Evolutionary conservation across 2,888 invertebrate species (phyloP).

Genomic region (Meta bourneti): DNA sequence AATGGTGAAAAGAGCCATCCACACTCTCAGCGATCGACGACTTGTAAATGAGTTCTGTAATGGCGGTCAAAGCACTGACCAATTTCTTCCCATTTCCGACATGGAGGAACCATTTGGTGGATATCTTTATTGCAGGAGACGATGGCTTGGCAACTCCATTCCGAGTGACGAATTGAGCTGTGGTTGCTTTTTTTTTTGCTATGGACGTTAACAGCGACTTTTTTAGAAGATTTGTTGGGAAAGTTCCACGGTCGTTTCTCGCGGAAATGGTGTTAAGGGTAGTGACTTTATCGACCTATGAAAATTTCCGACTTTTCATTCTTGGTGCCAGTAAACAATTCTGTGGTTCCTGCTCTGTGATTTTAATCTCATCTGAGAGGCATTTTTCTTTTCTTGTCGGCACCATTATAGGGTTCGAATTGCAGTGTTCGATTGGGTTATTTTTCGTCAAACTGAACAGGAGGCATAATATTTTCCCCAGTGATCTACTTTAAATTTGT

Average conservation of each 20-base stretch:
- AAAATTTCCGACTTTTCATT: conserved; percentile 12
- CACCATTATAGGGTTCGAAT: neutral
- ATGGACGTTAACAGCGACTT: conserved; percentile 25
- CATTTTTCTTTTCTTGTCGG: neutral
- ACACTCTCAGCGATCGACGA: conserved; percentile 34
- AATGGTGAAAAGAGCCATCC: conserved; percentile 8
- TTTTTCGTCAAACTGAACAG: conserved; percentile 3
- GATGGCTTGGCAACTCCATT: conserved; percentile 8
- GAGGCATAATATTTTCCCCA: conserved; percentile 28
- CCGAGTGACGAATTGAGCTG: conserved; percentile 23
- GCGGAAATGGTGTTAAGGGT: conserved; percentile 51
- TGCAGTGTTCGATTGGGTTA: conserved; percentile 24
- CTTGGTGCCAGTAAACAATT: conserved; percentile 7
- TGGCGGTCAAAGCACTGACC: conserved; percentile 47
- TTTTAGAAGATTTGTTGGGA: neutral
- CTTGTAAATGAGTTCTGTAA: conserved; percentile 25
- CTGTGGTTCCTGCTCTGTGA: neutral
- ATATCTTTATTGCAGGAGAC: conserved; percentile 44
- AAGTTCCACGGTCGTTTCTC: conserved; percentile 52
- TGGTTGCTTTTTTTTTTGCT: conserved; percentile 2
- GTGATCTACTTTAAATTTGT: conserved; percentile 38
- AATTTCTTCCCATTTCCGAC: conserved; percentile 64
- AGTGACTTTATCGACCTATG: conserved; percentile 31
- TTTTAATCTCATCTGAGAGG: conserved; percentile 25
- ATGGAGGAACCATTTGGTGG: conserved; percentile 36